Base-by-base conservation (phyloP, 2,888 invertebrate genomes). In the Parnassius apollo region DNA sequence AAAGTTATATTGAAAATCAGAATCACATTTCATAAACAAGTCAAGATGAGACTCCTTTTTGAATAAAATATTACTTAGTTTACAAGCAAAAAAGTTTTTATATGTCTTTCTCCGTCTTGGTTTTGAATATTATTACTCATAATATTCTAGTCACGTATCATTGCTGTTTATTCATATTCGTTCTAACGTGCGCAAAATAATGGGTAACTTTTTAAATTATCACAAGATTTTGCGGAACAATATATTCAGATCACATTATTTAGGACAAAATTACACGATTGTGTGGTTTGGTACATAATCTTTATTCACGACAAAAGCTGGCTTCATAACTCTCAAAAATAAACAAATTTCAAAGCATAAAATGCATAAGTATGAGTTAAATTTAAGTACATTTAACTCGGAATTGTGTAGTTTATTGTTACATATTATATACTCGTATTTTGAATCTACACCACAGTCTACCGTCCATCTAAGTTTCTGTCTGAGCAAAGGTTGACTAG, bases 131-230 rank as follows among this genome's bases (percentile, higher is more conserved):
- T 75, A 76, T 72, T 77, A 70, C 69, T 73, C 72, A 72, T 77
- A 84, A 81, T 78, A 89, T 88, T 88, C 86, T 57, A 78, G 85
- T 86, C 90, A 90, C 89, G 89, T 77, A 73, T 69, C 71, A 69
- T 68, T 71, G 72, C 76, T 86, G 86, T 88, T 88, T 88, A 87
- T 86, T 83, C 85, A 82, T 82, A 83, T 87, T 84, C 78, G 78
- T 77, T 79, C 78, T 77, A 77, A 77, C 75, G 75, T 81, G 76
- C 79, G 81, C 84, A 85, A 86, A 86, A 87, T 86, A 88, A 81
- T 78, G 80, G 75, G 75, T 77, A 78, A 81, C 79, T 85, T 80
- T 75, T 80, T 74, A 74, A 76, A 75, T 78, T 78, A 74, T 74
- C 74, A 72, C 71, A 68, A 73, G 71, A 70, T 61, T 72, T 69